Evolutionary conservation across 2,113 vertebrate species (phyloP).

Genomic region (Solea solea): DNA sequence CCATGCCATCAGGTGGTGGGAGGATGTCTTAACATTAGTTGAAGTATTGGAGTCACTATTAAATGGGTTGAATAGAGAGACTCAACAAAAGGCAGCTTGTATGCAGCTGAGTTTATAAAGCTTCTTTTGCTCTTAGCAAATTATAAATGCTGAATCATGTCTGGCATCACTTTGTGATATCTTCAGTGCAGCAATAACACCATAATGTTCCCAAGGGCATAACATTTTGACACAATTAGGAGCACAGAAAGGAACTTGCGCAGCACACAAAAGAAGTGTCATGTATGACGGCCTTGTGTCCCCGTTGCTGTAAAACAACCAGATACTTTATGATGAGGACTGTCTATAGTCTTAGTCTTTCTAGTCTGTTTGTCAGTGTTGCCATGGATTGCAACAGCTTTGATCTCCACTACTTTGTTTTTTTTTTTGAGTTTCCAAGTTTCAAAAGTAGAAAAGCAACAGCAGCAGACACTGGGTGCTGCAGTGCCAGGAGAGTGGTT

Average conservation of each 20-base stretch:
- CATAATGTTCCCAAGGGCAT: background rate
- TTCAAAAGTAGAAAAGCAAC: no score
- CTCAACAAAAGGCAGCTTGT: slow-evolving; percentile 13
- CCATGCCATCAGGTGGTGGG: background rate
- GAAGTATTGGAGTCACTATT: background rate
- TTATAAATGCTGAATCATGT: background rate
- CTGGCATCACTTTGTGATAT: background rate
- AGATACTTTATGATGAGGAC: background rate
- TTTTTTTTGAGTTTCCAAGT: no score
- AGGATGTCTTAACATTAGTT: slow-evolving; percentile 1
- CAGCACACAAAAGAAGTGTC: background rate
- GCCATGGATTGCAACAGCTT: no score
- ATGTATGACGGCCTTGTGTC: background rate
- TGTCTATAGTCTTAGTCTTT: no score
- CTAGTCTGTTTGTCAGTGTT: no score
- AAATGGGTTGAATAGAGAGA: slow-evolving; percentile 11
- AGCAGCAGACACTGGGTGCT: no score
- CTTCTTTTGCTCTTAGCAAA: background rate
- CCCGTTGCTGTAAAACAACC: background rate
- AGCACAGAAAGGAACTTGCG: background rate
- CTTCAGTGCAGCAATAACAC: background rate
- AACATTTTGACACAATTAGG: background rate
- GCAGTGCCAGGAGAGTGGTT: no score
- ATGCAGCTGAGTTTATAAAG: background rate
- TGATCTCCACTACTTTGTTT: no score